A percentile compares a stretch with the other conserved stretches of the same genome.
phyloP scores from a whole-genome alignment of 2,888 invertebrate genomes.

The Blomia tropicalis region DNA sequence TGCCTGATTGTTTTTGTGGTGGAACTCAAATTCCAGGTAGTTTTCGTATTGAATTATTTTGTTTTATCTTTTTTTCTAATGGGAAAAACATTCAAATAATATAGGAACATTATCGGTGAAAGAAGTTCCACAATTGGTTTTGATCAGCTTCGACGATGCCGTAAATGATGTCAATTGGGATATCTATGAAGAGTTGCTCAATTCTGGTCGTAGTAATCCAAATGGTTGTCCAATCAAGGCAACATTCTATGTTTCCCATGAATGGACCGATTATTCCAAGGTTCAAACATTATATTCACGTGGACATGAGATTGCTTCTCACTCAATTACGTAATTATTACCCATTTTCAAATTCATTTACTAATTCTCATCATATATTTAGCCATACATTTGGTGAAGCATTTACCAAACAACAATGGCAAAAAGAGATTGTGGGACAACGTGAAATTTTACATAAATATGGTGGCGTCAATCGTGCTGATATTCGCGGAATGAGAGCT shows the following conservation, averaged over 20 bases:
- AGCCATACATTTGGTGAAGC: constrained; percentile 90
- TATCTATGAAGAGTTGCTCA: constrained; percentile 52
- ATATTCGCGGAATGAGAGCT: constrained; percentile 86
- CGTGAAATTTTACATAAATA: constrained; percentile 68
- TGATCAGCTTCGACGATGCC: constrained; percentile 83
- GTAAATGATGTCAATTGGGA: constrained; percentile 87
- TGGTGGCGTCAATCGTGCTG: constrained; percentile 70
- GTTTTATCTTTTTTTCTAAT: neutral
- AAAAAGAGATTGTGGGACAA: constrained; percentile 81
- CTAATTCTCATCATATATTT: neutral
- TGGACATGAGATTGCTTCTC: constrained; percentile 94
- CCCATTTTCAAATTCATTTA: neutral
- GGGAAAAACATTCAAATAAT: neutral
- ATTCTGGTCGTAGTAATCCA: constrained; percentile 36
- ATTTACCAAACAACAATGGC: constrained; percentile 88
- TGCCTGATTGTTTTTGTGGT: constrained; percentile 81
- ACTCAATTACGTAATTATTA: constrained; percentile 53
- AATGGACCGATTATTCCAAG: constrained; percentile 96
- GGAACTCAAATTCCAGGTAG: constrained; percentile 74
- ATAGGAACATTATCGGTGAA: constrained; percentile 63
- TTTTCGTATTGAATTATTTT: neutral
- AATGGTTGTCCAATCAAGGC: constrained; percentile 45
- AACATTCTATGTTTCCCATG: constrained; percentile 94
- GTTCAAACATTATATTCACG: constrained; percentile 85
- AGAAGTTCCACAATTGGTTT: constrained; percentile 73